These are phyloP conservation scores for Enteromius argenteus DNA, from an alignment of 2,797 vertebrate genomes.

Conservation along the genomic window DNA sequence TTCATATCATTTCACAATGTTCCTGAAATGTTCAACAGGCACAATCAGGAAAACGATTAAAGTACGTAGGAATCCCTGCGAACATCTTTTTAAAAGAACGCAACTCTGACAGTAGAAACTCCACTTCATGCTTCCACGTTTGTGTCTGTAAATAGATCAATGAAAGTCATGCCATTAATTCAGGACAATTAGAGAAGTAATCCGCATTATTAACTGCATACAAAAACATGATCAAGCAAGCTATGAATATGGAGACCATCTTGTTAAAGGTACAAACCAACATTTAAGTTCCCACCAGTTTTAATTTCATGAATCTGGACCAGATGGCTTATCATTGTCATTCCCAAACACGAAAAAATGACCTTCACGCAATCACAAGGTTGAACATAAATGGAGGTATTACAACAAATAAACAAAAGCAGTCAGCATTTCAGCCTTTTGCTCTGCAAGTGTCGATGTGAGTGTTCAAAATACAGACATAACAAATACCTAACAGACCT, in stretches of 20 bases:
- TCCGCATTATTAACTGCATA: slow-evolving; percentile 26
- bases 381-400: background rate
- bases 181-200: background rate
- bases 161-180: slow-evolving; percentile 16
- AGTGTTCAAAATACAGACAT: background rate
- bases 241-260: slow-evolving; percentile 28
- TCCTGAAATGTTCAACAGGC: slow-evolving; percentile 25
- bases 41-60: background rate
- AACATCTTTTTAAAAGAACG: background rate
- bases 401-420: background rate
- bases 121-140: slow-evolving; percentile 23
- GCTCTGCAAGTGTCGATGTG: background rate
- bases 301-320: background rate
- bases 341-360: background rate
- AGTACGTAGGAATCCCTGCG: slow-evolving; percentile 26
- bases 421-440: background rate
- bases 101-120: slow-evolving; percentile 31
- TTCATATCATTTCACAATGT: slow-evolving; percentile 17
- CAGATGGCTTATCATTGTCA: background rate
- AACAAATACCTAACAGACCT: background rate
- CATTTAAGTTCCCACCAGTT: background rate
- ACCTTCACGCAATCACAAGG: background rate
- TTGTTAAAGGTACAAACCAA: slow-evolving; percentile 19
- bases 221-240: slow-evolving; percentile 43
- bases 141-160: background rate